Evolutionary conservation across 1,140 invertebrate genomes (phyloP), one percentile per base, ranked within the genome.

Genomic region (Mizuhopecten yessoensis): DNA sequence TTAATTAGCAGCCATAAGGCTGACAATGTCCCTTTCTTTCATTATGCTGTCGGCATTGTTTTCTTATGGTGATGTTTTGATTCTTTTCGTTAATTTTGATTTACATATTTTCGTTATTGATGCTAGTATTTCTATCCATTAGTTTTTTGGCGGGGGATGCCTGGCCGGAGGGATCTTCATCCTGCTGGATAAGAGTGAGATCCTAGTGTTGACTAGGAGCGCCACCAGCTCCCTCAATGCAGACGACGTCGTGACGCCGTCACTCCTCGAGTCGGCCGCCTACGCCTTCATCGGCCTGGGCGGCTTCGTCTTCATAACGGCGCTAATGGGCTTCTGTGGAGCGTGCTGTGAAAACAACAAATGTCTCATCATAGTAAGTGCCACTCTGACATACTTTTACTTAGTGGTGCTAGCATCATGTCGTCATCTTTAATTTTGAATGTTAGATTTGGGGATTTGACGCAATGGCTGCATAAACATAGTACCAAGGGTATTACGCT

Each of bases 271-370:
- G 17, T 75, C 87, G 13, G 91, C 92, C 15, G 94, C 93, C 2
- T 91, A 93, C 34, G 93, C 98, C 89, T 96, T 98, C 90, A 97
- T 99, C 91, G 97, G 97, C n/a, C 97, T 97, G 88, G 98, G 98
- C 7, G 96, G 97, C 39, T 95, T 99, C 39, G 98, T 99, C 95
- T 97, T 98, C 86, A 96, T 98, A 49, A 97, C 99, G 34, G 98
- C 98, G 2, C 98, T 99, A 96, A 97, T 99, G 75, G 99, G 98
- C 88, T 99, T 98, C 96, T 98, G 98, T 95, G 98, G 98, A 34
- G 98, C 98, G 2, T 92, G 92, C 86, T 97, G 98, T 86, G 97
- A 97, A 91, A 98, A 98, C 96, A 98, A 98, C 89, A 98, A 98
- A 93, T 98, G 98, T 75, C 57, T 75, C 5, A 75, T 75, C 7